Evolutionary conservation across 2,888 invertebrate species (phyloP), one percentile per base, ranked within the genome.

Genomic region (Spodoptera littoralis): DNA sequence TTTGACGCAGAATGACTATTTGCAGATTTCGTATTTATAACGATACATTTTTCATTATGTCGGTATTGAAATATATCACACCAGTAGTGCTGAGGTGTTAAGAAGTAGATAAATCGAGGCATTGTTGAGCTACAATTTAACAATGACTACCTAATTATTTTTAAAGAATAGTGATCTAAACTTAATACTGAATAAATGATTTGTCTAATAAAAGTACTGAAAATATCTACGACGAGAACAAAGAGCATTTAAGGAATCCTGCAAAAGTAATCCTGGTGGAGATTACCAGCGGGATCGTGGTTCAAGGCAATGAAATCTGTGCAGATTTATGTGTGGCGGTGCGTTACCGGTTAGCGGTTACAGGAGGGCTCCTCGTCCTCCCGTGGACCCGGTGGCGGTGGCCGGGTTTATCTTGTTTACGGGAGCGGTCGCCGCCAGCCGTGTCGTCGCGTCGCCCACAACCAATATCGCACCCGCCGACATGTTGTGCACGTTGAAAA

Each of bases 321-420:
- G 69, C 73, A 86, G 90, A 90, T 90, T 90, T 90, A 91, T 91
- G 84, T 84, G 83, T 80, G 79, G 83, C 74, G 81, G 79, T 81
- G 83, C 82, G 84, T 84, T 84, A 75, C 79, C 77, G 71, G 69
- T 69, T 68, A 68, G 61, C 47, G 61, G 70, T 53, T 52, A 58
- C 51, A 54, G 63, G 67, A 63, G 51, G 45, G 52, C 69, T 63
- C 60, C 73, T 73, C 60, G 69, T 63, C 60, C 73, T 73, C 60
- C 48, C 43, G 61, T 46, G 66, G 59, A 51, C 50, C 51, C 43
- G 36, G 36, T 36, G 36, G 36, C 60, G 62, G 65, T 66, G 67
- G 70, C 59, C 81, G 84, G 85, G 81, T 87, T 89, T 90, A 90
- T 90, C 89, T 90, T 90, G 89, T 89, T 90, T 90, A 90, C 88